Percentiles rank a stretch among this genome's conserved stretches.
phyloP scores from a whole-genome alignment of 2,888 invertebrate species.

The Philereme vetulata region DNA sequence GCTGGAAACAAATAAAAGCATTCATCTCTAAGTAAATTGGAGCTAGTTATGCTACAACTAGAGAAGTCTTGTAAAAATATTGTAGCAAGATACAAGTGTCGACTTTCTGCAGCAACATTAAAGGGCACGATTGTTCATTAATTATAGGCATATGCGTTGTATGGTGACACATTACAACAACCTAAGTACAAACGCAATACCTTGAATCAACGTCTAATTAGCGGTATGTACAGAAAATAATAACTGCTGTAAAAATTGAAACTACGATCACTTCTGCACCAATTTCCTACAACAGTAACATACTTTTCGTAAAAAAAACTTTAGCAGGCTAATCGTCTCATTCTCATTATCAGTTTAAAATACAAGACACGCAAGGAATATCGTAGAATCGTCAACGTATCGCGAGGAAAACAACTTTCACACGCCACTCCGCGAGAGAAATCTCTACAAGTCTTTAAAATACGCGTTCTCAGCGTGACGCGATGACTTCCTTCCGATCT shows the following conservation, averaged over 20 bases:
- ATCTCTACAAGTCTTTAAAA: conserved; percentile 46
- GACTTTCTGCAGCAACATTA: too few species aligned
- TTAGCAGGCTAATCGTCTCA: conserved; percentile 1
- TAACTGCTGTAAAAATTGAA: too few species aligned
- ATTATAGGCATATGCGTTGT: conserved; percentile 1
- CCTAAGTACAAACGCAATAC: neutral
- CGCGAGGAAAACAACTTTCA: conserved; percentile 76
- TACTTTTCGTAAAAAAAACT: conserved; percentile 10
- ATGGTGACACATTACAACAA: neutral
- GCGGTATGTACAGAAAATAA: neutral
- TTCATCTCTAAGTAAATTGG: too few species aligned
- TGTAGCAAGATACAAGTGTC: too few species aligned
- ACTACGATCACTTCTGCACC: too few species aligned
- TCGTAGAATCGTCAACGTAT: conserved; percentile 42
- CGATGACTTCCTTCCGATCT: conserved; percentile 64
- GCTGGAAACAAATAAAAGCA: conserved; percentile 78
- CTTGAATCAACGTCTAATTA: neutral
- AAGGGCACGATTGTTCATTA: neutral
- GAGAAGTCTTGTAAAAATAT: too few species aligned
- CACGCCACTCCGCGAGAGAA: conserved; percentile 65
- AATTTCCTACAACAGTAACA: neutral
- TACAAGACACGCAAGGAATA: conserved; percentile 32
- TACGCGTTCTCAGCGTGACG: conserved; percentile 39
- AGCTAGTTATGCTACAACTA: neutral
- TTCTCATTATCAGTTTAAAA: conserved; percentile 19